Conservation (phyloP, 2,797 vertebrate species). For the Mus caroli region DNA sequence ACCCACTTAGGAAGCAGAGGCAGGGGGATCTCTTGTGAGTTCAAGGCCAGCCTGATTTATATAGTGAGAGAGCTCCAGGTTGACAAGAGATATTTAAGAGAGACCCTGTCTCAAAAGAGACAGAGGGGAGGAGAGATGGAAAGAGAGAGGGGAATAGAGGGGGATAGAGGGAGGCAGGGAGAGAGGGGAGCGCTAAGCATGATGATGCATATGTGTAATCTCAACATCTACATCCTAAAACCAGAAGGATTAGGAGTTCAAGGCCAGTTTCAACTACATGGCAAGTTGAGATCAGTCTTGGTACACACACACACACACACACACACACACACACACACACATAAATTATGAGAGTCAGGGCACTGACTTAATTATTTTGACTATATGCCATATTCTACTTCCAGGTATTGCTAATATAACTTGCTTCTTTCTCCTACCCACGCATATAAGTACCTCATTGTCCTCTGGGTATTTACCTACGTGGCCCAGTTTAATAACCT, state of each 20-base stretch:
- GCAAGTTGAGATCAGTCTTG: background rate
- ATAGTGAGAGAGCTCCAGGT: too few species aligned
- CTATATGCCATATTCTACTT: slow-evolving; percentile 78
- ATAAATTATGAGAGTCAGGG: slow-evolving; percentile 73
- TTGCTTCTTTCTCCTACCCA: slow-evolving; percentile 70
- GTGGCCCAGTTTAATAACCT: slow-evolving; percentile 77
- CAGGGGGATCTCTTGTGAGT: background rate
- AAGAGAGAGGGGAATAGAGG: too few species aligned
- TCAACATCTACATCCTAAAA: background rate
- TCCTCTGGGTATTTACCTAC: slow-evolving; percentile 55
- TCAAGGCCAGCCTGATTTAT: background rate
- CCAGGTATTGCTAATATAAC: slow-evolving; percentile 78
- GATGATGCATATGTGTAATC: too few species aligned
- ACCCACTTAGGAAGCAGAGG: background rate
- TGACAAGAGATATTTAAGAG: too few species aligned
- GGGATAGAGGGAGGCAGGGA: accelerated
- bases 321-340: background rate
- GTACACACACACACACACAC: background rate
- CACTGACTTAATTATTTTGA: slow-evolving; percentile 78
- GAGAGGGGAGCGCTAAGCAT: too few species aligned
- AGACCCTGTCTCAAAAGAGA: too few species aligned
- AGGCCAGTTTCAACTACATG: background rate
- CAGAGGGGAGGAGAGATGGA: background rate
- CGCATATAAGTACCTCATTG: slow-evolving; percentile 47
- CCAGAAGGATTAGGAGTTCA: background rate